Evolutionary conservation across 2,113 vertebrate genomes (phyloP).

Genomic region (Tragelaphus scriptus): DNA sequence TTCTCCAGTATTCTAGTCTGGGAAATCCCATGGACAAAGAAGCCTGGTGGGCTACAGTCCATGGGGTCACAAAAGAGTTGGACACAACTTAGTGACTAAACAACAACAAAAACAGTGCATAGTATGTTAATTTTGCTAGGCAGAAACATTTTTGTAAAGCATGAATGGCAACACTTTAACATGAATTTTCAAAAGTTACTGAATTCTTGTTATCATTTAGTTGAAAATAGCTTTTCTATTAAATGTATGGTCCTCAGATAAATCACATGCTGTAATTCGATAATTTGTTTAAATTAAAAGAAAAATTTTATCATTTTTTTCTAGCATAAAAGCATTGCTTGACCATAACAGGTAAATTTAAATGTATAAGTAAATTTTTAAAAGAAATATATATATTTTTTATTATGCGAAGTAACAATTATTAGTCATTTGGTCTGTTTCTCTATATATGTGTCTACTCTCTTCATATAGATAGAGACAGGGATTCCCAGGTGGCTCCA

Average conservation of each 20-base stretch:
- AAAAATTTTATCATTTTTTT: not conserved
- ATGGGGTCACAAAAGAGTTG: not conserved
- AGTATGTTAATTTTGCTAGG: not conserved
- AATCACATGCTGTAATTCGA: not conserved
- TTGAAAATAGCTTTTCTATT: constrained; percentile 5
- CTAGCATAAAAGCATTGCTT: not conserved
- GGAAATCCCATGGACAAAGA: not conserved
- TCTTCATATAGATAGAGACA: not conserved
- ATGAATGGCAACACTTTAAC: not conserved
- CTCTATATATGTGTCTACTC: not conserved
- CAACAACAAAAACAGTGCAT: not conserved
- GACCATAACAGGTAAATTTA: not conserved
- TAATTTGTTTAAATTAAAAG: constrained; percentile 37
- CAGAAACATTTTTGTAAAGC: constrained; percentile 5
- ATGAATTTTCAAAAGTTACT: not conserved
- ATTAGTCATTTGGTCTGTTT: not conserved
- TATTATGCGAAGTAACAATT: not conserved
- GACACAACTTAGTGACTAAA: not conserved
- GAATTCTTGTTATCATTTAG: not conserved
- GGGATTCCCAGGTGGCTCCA: not conserved
- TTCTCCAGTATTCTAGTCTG: not conserved
- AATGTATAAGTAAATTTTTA: not conserved
- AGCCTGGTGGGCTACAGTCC: not conserved
- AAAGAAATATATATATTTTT: not conserved
- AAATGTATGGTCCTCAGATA: not conserved